These are phyloP conservation scores for Hydrotaea cyrtoneurina DNA, from an alignment of 2,888 invertebrate genomes.

Conservation along the genomic window DNA sequence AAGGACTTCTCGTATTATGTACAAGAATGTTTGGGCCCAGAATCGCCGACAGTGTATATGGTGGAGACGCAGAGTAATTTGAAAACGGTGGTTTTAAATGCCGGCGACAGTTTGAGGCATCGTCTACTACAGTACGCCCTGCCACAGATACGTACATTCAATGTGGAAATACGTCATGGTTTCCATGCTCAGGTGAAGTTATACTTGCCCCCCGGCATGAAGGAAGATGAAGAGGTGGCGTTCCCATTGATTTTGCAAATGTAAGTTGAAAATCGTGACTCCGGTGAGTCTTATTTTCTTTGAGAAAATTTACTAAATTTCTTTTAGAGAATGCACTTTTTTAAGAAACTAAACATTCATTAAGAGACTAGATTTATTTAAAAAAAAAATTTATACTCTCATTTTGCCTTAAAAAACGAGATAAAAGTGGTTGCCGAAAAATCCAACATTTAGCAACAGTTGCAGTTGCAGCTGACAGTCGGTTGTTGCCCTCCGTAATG, in stretches of 20 bases:
- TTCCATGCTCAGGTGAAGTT: constrained; percentile 89
- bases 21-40: constrained; percentile 91
- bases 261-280: constrained; percentile 83
- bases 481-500: too few relatives aligned
- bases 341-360: too few relatives aligned
- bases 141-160: constrained; percentile 88
- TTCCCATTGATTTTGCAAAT: constrained; percentile 91
- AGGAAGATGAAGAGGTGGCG: constrained; percentile 90
- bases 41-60: constrained; percentile 86
- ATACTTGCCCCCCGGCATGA: constrained; percentile 90
- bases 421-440: too few relatives aligned
- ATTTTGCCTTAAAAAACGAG: too few relatives aligned
- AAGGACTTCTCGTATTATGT: constrained; percentile 84
- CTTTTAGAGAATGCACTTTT: too few relatives aligned
- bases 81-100: constrained; percentile 85
- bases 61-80: constrained; percentile 84
- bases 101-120: constrained; percentile 85
- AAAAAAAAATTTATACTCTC: too few relatives aligned
- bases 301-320: too few relatives aligned
- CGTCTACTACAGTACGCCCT: constrained; percentile 86
- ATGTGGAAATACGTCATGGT: constrained; percentile 85
- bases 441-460: too few relatives aligned
- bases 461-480: too few relatives aligned
- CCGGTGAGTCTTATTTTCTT: too few relatives aligned
- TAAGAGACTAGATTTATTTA: too few relatives aligned